Percentiles rank a stretch among this genome's conserved stretches.
These are phyloP conservation scores for Amiota mariae DNA, from an alignment of 2,888 invertebrate species.

Conservation along the genomic window DNA sequence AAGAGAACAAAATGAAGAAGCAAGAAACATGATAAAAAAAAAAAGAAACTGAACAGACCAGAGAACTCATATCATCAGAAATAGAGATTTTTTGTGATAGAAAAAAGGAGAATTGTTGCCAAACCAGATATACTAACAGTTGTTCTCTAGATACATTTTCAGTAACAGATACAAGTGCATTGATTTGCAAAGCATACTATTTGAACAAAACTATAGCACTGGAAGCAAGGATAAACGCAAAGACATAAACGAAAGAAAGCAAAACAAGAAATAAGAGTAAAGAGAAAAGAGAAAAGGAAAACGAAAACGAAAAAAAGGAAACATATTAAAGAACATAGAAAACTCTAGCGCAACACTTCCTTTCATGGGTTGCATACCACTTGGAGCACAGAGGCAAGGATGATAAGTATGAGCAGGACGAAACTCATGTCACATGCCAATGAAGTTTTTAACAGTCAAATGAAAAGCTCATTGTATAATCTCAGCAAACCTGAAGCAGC, in stretches of 20 bases:
- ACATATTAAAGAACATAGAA: neutral
- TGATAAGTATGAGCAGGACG: neutral
- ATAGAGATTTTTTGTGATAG: neutral
- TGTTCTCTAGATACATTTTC: neutral
- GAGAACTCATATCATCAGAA: neutral
- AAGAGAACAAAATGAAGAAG: constrained; percentile 9
- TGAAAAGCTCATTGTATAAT: constrained; percentile 63
- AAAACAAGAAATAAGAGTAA: constrained; percentile 9
- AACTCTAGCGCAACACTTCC: too few species aligned
- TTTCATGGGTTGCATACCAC: neutral
- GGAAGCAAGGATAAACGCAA: neutral
- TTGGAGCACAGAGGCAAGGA: neutral
- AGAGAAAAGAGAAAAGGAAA: too few species aligned
- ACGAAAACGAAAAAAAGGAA: neutral
- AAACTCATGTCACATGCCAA: constrained; percentile 42
- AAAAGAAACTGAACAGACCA: neutral
- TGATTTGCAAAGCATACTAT: too few species aligned
- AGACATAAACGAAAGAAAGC: neutral
- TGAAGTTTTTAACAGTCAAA: constrained; percentile 57
- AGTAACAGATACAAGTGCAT: neutral
- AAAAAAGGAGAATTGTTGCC: neutral
- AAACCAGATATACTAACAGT: neutral
- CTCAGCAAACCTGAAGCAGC: constrained; percentile 35
- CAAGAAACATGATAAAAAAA: neutral
- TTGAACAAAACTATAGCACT: neutral